Percentiles rank a stretch among this genome's conserved stretches.
phyloP scores from a whole-genome alignment of 2,888 invertebrate species.

The Acleris holmiana region DNA sequence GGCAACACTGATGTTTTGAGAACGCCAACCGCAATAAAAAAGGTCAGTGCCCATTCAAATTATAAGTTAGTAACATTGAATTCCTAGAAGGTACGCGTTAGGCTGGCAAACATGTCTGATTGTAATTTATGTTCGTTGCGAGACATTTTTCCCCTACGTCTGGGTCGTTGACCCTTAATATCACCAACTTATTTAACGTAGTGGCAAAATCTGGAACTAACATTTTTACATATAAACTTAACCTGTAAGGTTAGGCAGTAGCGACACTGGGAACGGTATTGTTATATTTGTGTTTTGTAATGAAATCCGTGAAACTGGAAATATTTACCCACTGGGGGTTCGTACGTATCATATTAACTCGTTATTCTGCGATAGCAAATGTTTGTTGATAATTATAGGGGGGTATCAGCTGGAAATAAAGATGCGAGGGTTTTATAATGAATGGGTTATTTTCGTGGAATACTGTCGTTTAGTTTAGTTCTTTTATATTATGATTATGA shows the following conservation, averaged over 20 bases:
- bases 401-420: constrained; percentile 22
- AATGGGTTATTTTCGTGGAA: constrained; percentile 6
- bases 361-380: constrained; percentile 26
- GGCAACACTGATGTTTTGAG: constrained; percentile 23
- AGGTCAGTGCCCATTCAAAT: constrained; percentile 24
- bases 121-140: constrained; percentile 39
- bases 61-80: constrained; percentile 29
- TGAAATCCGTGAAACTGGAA: constrained; percentile 26
- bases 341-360: constrained; percentile 28
- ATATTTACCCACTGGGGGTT: constrained; percentile 24
- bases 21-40: constrained; percentile 12
- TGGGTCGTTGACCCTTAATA: constrained; percentile 23
- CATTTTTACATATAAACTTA: constrained; percentile 3
- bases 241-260: background rate
- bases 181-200: constrained; percentile 1
- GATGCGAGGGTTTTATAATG: constrained; percentile 18
- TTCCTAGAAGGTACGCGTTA: constrained; percentile 28
- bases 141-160: constrained; percentile 37
- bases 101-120: constrained; percentile 29
- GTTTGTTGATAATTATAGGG: constrained; percentile 29
- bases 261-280: constrained; percentile 6
- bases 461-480: background rate
- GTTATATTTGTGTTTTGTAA: constrained; percentile 15
- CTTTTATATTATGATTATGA: too few relatives aligned
- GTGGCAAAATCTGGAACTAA: constrained; percentile 21